Evolutionary conservation across 2,888 invertebrate species (phyloP), one percentile per base, ranked within the genome.

Genomic region (Ceramica pisi): DNA sequence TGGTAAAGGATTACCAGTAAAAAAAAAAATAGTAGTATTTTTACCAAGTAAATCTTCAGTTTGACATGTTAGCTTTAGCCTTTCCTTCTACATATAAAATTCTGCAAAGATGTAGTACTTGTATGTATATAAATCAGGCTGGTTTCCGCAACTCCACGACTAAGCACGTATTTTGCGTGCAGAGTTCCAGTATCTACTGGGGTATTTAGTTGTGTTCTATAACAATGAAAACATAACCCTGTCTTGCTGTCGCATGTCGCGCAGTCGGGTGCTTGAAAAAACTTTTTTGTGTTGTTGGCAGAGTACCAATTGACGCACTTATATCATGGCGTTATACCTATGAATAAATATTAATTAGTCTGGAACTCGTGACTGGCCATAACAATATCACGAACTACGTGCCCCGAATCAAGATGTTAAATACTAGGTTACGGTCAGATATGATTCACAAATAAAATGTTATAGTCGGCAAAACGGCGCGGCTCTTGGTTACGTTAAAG

Each of bases 281-380:
- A 44, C 35, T 23, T 63, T 59, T 26, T 41, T 16, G 53, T 71
- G 16, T 50, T 26, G 5, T 64, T 78, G 78, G 76, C 78, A 66
- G 23, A 66, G 35, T 63, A 50, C 66, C 78, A 71, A 66, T 48
- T 62, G 65, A 63, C 62, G 48, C 62, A 21, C 44, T 12, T 41
- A 41, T 16, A 23, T 50, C 53, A 53, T 44, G 57, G 57, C 21
- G 38, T 35, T 65, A 26, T n/a, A 64, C 14, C 16, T 56, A 65
- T 41, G 19, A 50, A 75, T 75, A 62, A 46, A 55, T 63, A 60
- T 51, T 38, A 19, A 57, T 48, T 62, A 50, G 26, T 56, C 16
- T 23, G 38, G n/a, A 57, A 35, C 46, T 31, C 14, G 57, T 75
- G 41, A 48, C 31, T 63, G 9, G 46, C 35, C 21, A 53, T 48